Conservation (phyloP, 1,140 invertebrate genomes). For the Gryllus bimaculatus region DNA sequence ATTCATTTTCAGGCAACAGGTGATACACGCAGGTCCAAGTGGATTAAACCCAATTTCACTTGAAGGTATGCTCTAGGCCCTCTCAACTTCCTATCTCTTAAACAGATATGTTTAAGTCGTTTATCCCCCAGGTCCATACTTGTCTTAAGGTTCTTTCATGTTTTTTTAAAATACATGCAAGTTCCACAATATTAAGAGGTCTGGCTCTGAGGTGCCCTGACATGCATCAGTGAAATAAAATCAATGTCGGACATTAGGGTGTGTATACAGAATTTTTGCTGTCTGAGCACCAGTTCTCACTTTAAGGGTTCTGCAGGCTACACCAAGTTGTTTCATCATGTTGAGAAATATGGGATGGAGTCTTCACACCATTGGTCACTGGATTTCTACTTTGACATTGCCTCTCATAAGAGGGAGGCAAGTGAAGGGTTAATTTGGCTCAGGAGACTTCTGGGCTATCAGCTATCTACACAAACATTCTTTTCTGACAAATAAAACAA, state of each 20-base stretch:
- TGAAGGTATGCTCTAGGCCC: conserved; percentile 42
- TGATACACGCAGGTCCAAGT: conserved; percentile 51
- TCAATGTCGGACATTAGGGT: conserved; percentile 54
- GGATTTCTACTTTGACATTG: conserved; percentile 24
- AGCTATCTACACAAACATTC: conserved; percentile 35
- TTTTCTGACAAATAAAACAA: conserved; percentile 24
- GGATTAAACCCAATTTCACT: conserved; percentile 60
- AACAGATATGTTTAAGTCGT: too few relatives aligned
- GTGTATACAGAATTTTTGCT: conserved; percentile 43
- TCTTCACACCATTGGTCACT: neutral
- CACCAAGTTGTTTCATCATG: conserved; percentile 38
- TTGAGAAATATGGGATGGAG: conserved; percentile 21
- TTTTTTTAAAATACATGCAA: conserved; percentile 8
- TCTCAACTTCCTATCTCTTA: conserved; percentile 22
- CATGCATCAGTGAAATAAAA: conserved; percentile 49
- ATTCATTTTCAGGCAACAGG: conserved; percentile 54
- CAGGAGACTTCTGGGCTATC: conserved; percentile 28
- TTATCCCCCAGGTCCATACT: too few relatives aligned
- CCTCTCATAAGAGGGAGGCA: conserved; percentile 44
- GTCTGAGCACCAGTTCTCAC: conserved; percentile 33
- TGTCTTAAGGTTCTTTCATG: neutral
- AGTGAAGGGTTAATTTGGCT: conserved; percentile 23
- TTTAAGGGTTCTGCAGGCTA: conserved; percentile 32
- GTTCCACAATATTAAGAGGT: conserved; percentile 38
- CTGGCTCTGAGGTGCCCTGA: conserved; percentile 48